A percentile compares a stretch with the other conserved stretches of the same genome.
Conservation (phyloP, 2,797 vertebrate species). For the Lutra lutra region DNA sequence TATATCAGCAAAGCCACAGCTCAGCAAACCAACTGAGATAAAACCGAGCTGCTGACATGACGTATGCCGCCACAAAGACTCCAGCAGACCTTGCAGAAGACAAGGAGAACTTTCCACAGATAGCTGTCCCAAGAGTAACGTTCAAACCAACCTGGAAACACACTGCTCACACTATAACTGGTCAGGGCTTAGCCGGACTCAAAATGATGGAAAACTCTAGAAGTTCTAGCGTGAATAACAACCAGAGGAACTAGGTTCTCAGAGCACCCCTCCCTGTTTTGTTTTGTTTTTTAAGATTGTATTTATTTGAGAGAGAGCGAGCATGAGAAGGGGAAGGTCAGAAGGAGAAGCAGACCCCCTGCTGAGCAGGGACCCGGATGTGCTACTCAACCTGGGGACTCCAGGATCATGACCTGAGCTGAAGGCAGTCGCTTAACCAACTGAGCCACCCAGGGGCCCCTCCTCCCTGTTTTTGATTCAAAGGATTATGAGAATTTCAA, state of each 20-base stretch:
- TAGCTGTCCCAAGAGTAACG: too few relatives aligned
- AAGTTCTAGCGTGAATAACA: not conserved
- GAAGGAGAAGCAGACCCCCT: too few relatives aligned
- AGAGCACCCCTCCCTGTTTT: not conserved
- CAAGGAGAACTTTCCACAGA: not conserved
- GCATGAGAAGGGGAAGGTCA: too few relatives aligned
- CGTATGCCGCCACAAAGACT: too few relatives aligned
- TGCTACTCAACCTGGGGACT: too few relatives aligned
- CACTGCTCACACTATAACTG: too few relatives aligned
- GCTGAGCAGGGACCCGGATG: too few relatives aligned
- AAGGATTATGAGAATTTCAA: not conserved
- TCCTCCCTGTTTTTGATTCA: not conserved
- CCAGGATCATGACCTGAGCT: too few relatives aligned
- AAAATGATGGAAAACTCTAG: not conserved
- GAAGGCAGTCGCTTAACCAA: too few relatives aligned
- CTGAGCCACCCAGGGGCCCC: too few relatives aligned
- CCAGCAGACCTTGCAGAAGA: not conserved
- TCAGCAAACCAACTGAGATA: not conserved
- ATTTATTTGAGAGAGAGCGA: too few relatives aligned
- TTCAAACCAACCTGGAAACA: not conserved
- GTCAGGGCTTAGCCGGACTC: not conserved
- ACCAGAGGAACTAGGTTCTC: not conserved
- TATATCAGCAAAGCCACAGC: not conserved
- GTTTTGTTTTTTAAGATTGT: too few relatives aligned
- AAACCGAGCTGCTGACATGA: not conserved